phyloP scores from a whole-genome alignment of 1,140 invertebrate species.

The Mesaphorura yosii region DNA sequence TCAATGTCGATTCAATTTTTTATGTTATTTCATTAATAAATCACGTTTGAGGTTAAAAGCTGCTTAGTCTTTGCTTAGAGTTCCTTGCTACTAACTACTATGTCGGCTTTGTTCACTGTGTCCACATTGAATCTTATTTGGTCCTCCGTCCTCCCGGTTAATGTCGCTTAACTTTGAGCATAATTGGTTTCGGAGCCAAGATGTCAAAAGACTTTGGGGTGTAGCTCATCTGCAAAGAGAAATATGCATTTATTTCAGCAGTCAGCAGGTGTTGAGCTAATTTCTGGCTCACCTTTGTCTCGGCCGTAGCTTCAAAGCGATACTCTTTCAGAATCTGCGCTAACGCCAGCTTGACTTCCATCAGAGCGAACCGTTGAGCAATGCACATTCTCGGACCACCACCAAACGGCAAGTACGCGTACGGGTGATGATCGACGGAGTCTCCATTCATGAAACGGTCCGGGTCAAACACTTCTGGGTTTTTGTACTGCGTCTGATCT shows the following conservation, averaged over 20 bases:
- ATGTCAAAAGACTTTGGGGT: neutral
- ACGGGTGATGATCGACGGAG: slow-evolving; percentile 29
- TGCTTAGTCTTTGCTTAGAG: too few relatives aligned
- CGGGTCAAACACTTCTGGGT: slow-evolving; percentile 41
- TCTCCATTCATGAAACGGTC: slow-evolving; percentile 36
- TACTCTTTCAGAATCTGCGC: slow-evolving; percentile 12
- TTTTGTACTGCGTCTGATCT: slow-evolving; percentile 37
- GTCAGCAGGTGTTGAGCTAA: too few relatives aligned
- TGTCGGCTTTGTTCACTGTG: too few relatives aligned
- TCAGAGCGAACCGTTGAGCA: slow-evolving; percentile 42
- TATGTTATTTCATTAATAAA: too few relatives aligned
- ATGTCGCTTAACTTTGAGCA: neutral
- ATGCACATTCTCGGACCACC: slow-evolving; percentile 44
- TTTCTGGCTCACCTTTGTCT: slow-evolving; percentile 4
- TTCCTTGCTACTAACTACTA: too few relatives aligned
- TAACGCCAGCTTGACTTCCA: slow-evolving; percentile 41
- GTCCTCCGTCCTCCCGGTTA: too few relatives aligned
- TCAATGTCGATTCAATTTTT: too few relatives aligned
- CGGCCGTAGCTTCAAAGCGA: neutral
- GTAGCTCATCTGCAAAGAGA: neutral
- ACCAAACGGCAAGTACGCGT: slow-evolving; percentile 43
- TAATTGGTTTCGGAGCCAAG: neutral
- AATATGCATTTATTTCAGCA: neutral
- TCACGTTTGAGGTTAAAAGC: too few relatives aligned
- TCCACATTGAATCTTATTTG: too few relatives aligned